Percentiles rank a stretch among this genome's conserved stretches.
Conservation (phyloP, 1,140 invertebrate species). For the Apocrypta bakeri region DNA sequence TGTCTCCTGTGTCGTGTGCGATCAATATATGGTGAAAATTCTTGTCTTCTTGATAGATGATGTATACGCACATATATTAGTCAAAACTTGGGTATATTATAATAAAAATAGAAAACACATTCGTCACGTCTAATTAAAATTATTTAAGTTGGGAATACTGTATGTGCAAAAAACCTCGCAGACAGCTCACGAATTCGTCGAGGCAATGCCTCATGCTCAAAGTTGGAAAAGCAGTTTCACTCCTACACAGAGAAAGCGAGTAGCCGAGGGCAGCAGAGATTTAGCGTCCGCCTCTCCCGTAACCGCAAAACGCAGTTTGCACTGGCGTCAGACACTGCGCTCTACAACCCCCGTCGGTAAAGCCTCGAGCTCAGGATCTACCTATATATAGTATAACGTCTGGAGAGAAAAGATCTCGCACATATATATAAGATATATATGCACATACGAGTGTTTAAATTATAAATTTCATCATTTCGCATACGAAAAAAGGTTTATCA, state of each 20-base stretch:
- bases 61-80: too few relatives aligned
- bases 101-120: background rate
- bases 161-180: background rate
- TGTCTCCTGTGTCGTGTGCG: too few relatives aligned
- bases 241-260: background rate
- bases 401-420: background rate
- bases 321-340: background rate
- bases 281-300: conserved; percentile 22
- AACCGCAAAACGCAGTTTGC: conserved; percentile 22
- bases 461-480: conserved; percentile 37
- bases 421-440: background rate
- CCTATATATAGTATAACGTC: background rate
- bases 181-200: conserved; percentile 11
- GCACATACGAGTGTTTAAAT: too few relatives aligned
- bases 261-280: conserved; percentile 21
- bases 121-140: background rate
- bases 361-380: background rate
- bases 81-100: too few relatives aligned
- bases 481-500: too few relatives aligned
- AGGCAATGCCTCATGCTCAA: conserved; percentile 4
- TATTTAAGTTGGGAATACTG: background rate
- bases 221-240: conserved; percentile 14
- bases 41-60: too few relatives aligned
- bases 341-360: background rate
- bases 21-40: too few relatives aligned